A percentile compares a stretch with the other conserved stretches of the same genome.
Evolutionary conservation across 1,140 invertebrate species (phyloP).

Genomic region (Sycophila sp.): DNA sequence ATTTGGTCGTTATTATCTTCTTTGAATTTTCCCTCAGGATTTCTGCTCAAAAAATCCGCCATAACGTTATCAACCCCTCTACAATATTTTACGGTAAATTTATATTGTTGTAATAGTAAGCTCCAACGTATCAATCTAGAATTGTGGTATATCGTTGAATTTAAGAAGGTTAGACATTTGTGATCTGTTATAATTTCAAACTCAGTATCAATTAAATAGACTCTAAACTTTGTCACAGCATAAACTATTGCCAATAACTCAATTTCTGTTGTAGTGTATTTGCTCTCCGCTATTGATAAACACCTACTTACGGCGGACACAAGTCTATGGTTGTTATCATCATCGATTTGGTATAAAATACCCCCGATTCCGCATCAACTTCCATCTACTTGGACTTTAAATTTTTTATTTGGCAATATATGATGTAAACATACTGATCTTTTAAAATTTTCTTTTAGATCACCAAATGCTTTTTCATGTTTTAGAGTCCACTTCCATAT

Average conservation of each 20-base stretch:
- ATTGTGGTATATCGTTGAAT: background rate
- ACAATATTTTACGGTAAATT: constrained; percentile 1
- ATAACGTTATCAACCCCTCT: constrained; percentile 18
- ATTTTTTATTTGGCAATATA: no score
- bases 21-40: no score
- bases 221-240: constrained; percentile 5
- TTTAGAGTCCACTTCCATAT: no score
- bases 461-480: no score
- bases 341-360: no score
- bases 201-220: background rate
- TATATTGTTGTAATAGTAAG: constrained; percentile 16
- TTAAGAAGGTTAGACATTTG: constrained; percentile 12
- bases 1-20: constrained; percentile 24
- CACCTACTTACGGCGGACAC: constrained; percentile 9
- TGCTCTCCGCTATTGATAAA: background rate
- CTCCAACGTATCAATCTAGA: constrained; percentile 15
- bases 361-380: no score
- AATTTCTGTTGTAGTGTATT: constrained; percentile 25
- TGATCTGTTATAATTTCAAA: constrained; percentile 33
- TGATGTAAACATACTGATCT: no score
- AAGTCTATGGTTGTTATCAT: no score
- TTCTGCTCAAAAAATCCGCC: no score
- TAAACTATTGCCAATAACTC: constrained; percentile 30
- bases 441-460: no score
- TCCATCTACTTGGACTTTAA: no score